Conservation (phyloP, 1,140 invertebrate species). For the Bombus soroeensis region DNA sequence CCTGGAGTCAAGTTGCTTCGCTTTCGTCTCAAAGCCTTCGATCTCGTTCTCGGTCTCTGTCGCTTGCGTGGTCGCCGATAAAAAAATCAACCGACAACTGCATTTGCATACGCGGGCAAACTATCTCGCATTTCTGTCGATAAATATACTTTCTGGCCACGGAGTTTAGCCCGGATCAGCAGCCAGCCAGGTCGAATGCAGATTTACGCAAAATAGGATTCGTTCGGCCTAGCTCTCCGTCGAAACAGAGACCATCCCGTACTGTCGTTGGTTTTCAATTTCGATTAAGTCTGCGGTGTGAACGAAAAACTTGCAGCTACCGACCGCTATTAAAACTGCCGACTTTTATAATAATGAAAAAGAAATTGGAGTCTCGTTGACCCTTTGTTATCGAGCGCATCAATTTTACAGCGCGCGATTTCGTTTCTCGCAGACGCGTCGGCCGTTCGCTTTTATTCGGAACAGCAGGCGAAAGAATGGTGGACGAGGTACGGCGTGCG, state of each 20-base stretch:
- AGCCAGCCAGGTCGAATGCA: constrained; percentile 70
- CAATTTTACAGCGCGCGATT: constrained; percentile 3
- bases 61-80: no score
- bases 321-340: not conserved
- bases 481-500: no score
- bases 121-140: constrained; percentile 69
- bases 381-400: not conserved
- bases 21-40: not conserved
- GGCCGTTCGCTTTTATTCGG: not conserved
- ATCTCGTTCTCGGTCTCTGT: not conserved
- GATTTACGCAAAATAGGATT: constrained; percentile 77
- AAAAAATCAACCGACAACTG: no score
- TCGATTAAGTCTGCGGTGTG: not conserved
- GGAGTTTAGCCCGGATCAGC: constrained; percentile 58
- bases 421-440: not conserved
- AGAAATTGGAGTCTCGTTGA: no score
- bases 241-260: not conserved
- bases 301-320: not conserved
- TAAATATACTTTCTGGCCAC: constrained; percentile 72
- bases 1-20: not conserved
- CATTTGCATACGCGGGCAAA: constrained; percentile 73
- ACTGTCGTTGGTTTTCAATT: not conserved
- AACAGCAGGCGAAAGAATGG: not conserved
- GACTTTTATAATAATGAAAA: not conserved
- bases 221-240: not conserved